These are phyloP conservation scores for Acromyrmex charruanus DNA, from an alignment of 1,140 invertebrate genomes.

Conservation along the genomic window DNA sequence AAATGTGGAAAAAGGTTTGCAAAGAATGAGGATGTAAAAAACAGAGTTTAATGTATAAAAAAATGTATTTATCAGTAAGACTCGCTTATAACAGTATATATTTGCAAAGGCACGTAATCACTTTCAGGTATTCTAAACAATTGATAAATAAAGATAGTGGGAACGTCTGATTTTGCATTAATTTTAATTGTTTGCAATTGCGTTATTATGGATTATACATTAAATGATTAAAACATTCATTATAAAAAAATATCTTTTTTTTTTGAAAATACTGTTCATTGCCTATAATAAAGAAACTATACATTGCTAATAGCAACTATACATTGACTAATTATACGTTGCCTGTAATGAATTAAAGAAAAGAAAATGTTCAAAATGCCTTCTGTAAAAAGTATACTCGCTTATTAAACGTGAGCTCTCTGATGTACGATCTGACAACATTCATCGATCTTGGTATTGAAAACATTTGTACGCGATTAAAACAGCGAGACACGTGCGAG, in stretches of 20 bases:
- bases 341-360: too few relatives aligned
- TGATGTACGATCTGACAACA: not conserved
- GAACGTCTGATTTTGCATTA: not conserved
- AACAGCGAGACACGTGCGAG: not conserved
- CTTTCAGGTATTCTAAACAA: conserved; percentile 15
- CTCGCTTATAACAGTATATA: not conserved
- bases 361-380: too few relatives aligned
- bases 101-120: conserved; percentile 17
- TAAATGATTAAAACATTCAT: not conserved
- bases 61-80: too few relatives aligned
- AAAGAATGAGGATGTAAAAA: too few relatives aligned
- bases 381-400: too few relatives aligned
- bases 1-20: too few relatives aligned
- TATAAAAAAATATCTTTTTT: not conserved
- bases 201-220: not conserved
- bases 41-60: too few relatives aligned
- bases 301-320: too few relatives aligned
- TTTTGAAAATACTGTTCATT: too few relatives aligned
- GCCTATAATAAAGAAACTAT: too few relatives aligned
- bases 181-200: not conserved
- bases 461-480: not conserved
- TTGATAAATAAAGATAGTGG: not conserved
- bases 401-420: not conserved
- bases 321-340: not conserved
- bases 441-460: not conserved